These are phyloP conservation scores for Caenorhabditis sp. DNA, from an alignment of 2,888 invertebrate species.

Conservation along the genomic window DNA sequence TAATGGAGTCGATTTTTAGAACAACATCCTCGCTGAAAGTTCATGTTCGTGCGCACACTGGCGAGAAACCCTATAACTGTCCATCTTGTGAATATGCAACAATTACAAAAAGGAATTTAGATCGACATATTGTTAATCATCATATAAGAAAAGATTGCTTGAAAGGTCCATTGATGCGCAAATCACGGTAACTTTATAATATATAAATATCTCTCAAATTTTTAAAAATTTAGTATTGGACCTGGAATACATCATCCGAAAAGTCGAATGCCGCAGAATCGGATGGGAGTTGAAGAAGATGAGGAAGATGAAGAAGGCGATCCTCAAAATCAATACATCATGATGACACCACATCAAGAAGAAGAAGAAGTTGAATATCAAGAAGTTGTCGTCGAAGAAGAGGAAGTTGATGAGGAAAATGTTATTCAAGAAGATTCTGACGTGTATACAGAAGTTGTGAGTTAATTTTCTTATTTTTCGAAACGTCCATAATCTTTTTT, in stretches of 20 bases:
- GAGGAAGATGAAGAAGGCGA: slow-evolving; percentile 1
- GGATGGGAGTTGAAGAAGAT: slow-evolving; percentile 10
- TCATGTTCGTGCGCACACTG: slow-evolving; percentile 66
- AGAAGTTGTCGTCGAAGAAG: slow-evolving; percentile 7
- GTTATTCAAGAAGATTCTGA: slow-evolving; percentile 2
- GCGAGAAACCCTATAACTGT: slow-evolving; percentile 68
- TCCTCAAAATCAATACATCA: slow-evolving; percentile 14
- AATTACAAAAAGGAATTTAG: slow-evolving; percentile 67
- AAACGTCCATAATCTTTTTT: neutral
- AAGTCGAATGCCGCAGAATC: neutral
- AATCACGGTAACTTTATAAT: slow-evolving; percentile 29
- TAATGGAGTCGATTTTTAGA: slow-evolving; percentile 51
- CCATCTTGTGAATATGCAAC: slow-evolving; percentile 62
- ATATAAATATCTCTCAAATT: neutral
- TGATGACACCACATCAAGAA: neutral
- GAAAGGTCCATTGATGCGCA: slow-evolving; percentile 49
- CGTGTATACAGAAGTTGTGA: neutral
- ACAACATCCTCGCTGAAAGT: slow-evolving; percentile 67
- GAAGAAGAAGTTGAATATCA: slow-evolving; percentile 3
- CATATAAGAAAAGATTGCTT: slow-evolving; percentile 51
- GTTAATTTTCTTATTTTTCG: neutral
- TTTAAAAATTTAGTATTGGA: neutral
- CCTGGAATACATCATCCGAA: neutral
- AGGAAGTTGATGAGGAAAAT: slow-evolving; percentile 6
- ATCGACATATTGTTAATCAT: slow-evolving; percentile 67